phyloP scores from a whole-genome alignment of 1,140 invertebrate genomes.

The Drosophila kohkoa region DNA sequence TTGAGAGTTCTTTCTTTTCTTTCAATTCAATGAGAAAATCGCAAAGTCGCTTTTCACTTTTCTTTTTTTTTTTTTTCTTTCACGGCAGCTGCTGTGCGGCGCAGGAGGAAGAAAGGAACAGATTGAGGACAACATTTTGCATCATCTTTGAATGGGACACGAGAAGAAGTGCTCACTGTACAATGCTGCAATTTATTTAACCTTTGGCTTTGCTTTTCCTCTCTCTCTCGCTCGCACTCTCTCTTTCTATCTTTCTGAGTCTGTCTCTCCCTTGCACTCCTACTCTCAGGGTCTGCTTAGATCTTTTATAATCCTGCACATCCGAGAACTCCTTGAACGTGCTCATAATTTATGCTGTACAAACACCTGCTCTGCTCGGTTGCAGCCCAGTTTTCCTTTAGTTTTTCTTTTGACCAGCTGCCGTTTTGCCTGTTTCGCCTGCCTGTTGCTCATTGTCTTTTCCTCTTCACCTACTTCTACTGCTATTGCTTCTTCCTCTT shows the following conservation, averaged over 20 bases:
- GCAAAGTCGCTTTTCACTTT: constrained; percentile 68
- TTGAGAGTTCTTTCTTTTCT: constrained; percentile 15
- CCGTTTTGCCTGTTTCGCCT: constrained; percentile 10
- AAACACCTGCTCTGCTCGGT: constrained; percentile 25
- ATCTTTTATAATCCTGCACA: constrained; percentile 72
- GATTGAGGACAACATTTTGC: constrained; percentile 60
- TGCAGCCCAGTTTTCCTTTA: constrained; percentile 36
- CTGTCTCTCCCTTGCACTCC: constrained; percentile 14
- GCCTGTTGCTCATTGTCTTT: constrained; percentile 17
- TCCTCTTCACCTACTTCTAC: background rate
- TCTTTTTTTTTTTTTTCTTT: constrained; percentile 43
- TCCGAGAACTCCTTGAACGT: constrained; percentile 54
- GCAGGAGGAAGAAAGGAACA: constrained; percentile 22
- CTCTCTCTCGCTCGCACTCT: constrained; percentile 21
- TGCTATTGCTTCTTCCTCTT: constrained; percentile 1
- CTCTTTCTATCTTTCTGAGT: background rate
- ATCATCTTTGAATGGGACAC: constrained; percentile 63
- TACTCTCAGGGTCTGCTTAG: constrained; percentile 8
- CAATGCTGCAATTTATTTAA: constrained; percentile 41
- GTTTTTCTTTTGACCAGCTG: constrained; percentile 59
- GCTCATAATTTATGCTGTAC: constrained; percentile 71
- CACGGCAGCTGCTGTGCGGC: constrained; percentile 55
- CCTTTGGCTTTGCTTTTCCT: constrained; percentile 44
- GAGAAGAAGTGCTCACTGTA: constrained; percentile 2
- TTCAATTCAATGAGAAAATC: constrained; percentile 46